Evolutionary conservation across 1,140 invertebrate species (phyloP), one percentile per base, ranked within the genome.

Genomic region (Saccostrea echinata): DNA sequence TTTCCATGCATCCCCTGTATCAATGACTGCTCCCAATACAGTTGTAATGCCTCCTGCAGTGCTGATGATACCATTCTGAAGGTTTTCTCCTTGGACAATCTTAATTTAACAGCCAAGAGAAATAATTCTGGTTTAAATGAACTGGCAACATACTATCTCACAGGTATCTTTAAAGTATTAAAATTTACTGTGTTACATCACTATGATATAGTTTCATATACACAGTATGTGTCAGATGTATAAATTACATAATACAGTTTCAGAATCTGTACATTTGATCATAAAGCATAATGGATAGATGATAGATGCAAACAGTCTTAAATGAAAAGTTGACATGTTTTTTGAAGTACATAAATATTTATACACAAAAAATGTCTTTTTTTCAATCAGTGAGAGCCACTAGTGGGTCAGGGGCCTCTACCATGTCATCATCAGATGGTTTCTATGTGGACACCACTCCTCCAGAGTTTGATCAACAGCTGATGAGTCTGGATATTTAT

Each of bases 381-480:
- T 35, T 35, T 27, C 9, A 87, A 64, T 18, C 86, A 90, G 90
- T 92, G 11, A 89, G 89, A 64, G 91, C 90, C 1, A 84, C 91
- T 3, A 76, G 91, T 13, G 90, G 90, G 21, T 92, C 91, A 2
- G 91, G 91, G 4, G 71, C 57, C 18, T 43, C 68, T 52, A 87
- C 84, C 8, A 27, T 87, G 43, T 27, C 84, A 3, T 91, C 90
- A 0, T 92, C 91, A 3, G 53, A 88, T 80, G 90, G 90, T 3
- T 92, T 92, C 52, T 89, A 90, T 53, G 83, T 92, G 27, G 91
- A 92, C 84, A 52, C 84, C 12, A 90, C 90, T n/a, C 84, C 90
- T 53, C 91, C 91, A 1, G 76, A 76, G 53, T 90, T 90, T 84
- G 86, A 90, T 55, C 53, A n/a, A n/a, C 53, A 89, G 35, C 24